phyloP scores from a whole-genome alignment of 2,888 invertebrate genomes.

The Thecocarcelia acutangulata region DNA sequence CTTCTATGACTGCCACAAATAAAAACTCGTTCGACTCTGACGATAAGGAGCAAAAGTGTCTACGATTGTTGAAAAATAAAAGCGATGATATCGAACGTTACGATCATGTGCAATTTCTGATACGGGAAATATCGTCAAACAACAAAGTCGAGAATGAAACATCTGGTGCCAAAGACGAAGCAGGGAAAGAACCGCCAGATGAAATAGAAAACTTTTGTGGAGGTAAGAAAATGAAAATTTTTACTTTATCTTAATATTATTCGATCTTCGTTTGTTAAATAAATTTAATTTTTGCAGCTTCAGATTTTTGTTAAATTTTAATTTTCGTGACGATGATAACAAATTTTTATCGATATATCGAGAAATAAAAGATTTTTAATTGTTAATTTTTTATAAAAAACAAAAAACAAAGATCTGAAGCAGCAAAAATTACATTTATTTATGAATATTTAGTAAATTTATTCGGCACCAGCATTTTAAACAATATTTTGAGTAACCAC shows the following conservation, averaged over 20 bases:
- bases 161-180: slow-evolving; percentile 80
- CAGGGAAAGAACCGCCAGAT: slow-evolving; percentile 77
- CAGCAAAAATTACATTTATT: too few relatives aligned
- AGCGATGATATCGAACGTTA: slow-evolving; percentile 83
- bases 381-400: too few relatives aligned
- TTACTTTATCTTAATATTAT: too few relatives aligned
- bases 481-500: too few relatives aligned
- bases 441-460: too few relatives aligned
- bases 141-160: slow-evolving; percentile 84
- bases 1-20: slow-evolving; percentile 63
- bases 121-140: slow-evolving; percentile 88
- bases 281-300: slow-evolving; percentile 82
- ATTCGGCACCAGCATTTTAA: too few relatives aligned
- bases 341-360: too few relatives aligned
- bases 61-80: slow-evolving; percentile 80
- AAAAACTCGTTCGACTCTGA: slow-evolving; percentile 75
- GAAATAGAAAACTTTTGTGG: slow-evolving; percentile 81
- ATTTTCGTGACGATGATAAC: too few relatives aligned
- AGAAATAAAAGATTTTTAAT: too few relatives aligned
- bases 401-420: too few relatives aligned
- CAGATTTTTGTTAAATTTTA: too few relatives aligned
- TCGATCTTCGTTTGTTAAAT: too few relatives aligned
- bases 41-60: slow-evolving; percentile 78
- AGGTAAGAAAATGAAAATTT: slow-evolving; percentile 71
- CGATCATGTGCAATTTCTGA: slow-evolving; percentile 95